phyloP scores from a whole-genome alignment of 2,113 vertebrate species.

The Gallinago undulata region DNA sequence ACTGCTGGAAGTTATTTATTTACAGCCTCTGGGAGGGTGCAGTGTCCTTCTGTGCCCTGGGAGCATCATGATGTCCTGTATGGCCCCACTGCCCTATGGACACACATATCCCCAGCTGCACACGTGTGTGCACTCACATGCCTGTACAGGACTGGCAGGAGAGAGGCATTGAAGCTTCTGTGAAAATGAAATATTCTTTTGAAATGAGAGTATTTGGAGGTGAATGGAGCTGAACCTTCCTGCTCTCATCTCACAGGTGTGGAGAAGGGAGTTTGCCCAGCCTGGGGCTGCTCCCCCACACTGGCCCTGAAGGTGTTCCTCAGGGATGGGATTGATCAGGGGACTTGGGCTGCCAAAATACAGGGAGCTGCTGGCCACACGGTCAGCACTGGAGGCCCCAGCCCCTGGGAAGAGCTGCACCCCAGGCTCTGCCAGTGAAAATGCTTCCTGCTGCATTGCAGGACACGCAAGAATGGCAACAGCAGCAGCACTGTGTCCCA shows the following conservation, averaged over 20 bases:
- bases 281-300: not conserved
- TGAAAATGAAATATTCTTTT: not conserved
- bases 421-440: not conserved
- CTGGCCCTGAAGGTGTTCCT: not conserved
- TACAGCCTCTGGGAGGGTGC: not conserved
- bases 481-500: not conserved
- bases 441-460: not conserved
- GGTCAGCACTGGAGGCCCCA: not conserved
- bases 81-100: not conserved
- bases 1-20: not conserved
- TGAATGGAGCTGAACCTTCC: not conserved
- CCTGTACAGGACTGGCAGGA: not conserved
- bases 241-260: accelerated
- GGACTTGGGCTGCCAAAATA: not conserved
- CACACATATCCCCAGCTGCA: accelerated
- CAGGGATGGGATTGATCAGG: not conserved
- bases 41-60: not conserved
- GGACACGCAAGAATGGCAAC: not conserved
- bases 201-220: not conserved
- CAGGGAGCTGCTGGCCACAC: not conserved
- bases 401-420: not conserved
- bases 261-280: not conserved
- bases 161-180: not conserved
- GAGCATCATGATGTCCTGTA: not conserved
- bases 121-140: accelerated